These are phyloP conservation scores for Pan paniscus DNA, from an alignment of 2,113 vertebrate species.

Conservation along the genomic window DNA sequence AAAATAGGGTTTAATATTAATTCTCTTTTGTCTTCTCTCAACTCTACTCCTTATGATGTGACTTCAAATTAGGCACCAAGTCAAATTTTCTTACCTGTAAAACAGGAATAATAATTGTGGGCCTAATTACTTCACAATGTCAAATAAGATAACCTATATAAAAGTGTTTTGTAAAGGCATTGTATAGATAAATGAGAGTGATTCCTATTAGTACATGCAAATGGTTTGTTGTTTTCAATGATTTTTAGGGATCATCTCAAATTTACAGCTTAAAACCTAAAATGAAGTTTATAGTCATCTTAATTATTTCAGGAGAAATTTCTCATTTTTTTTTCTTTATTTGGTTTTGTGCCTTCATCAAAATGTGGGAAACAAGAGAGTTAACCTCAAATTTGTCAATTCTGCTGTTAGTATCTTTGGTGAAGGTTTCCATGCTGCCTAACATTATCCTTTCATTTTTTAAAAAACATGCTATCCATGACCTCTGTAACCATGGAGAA, in stretches of 20 bases:
- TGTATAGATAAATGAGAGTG: background rate
- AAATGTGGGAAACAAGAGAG: slow-evolving; percentile 13
- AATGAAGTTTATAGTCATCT: slow-evolving; percentile 23
- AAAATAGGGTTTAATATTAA: slow-evolving; percentile 35
- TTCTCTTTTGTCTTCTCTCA: background rate
- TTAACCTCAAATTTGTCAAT: background rate
- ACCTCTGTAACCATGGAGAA: background rate
- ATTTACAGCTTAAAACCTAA: slow-evolving; percentile 13
- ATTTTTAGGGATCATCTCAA: slow-evolving; percentile 20
- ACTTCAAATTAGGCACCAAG: background rate
- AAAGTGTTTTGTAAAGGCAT: background rate
- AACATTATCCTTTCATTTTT: slow-evolving; percentile 19
- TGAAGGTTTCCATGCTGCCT: background rate
- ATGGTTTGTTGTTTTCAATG: background rate
- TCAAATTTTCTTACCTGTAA: slow-evolving; percentile 32
- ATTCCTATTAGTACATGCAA: background rate
- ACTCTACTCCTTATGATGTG: background rate
- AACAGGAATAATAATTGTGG: background rate
- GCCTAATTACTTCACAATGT: background rate
- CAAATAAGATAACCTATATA: background rate
- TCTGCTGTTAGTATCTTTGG: background rate
- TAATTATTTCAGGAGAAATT: background rate
- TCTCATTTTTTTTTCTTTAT: background rate
- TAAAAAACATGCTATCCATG: background rate
- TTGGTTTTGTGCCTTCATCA: background rate